Conservation (phyloP, 2,888 invertebrate genomes). For the Netelia inedita region DNA sequence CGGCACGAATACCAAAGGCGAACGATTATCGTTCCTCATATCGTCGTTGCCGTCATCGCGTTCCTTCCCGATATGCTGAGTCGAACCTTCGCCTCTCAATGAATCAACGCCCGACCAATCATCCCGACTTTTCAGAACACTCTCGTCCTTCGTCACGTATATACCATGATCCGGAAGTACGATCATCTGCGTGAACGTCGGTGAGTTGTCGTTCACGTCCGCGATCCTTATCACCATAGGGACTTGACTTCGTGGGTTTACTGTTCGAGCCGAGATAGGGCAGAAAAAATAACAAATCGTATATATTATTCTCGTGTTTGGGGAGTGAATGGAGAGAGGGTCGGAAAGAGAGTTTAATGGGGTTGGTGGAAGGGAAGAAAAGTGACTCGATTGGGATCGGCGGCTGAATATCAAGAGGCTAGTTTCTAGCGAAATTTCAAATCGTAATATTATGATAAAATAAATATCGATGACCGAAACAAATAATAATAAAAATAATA, state of each 20-base stretch:
- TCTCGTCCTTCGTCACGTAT: slow-evolving; percentile 87
- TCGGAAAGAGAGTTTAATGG: background rate
- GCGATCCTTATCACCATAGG: slow-evolving; percentile 90
- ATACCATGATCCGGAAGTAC: slow-evolving; percentile 90
- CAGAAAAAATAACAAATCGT: background rate
- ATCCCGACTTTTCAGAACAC: slow-evolving; percentile 79
- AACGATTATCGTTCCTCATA: slow-evolving; percentile 75
- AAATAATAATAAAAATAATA: too few species aligned
- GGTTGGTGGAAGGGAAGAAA: background rate
- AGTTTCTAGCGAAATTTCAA: too few species aligned
- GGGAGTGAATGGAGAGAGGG: background rate
- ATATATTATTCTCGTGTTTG: background rate
- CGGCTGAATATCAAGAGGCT: too few species aligned
- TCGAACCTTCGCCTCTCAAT: slow-evolving; percentile 40
- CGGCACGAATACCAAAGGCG: slow-evolving; percentile 89
- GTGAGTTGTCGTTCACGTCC: slow-evolving; percentile 94
- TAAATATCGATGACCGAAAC: too few species aligned
- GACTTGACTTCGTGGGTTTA: slow-evolving; percentile 91
- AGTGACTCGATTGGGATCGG: background rate
- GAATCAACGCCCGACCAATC: slow-evolving; percentile 3
- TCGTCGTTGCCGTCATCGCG: slow-evolving; percentile 61
- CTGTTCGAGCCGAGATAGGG: slow-evolving; percentile 79
- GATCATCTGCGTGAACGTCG: slow-evolving; percentile 90
- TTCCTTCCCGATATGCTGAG: slow-evolving; percentile 58
- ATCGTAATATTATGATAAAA: too few species aligned